phyloP scores from a whole-genome alignment of 2,113 vertebrate species.

The Prunella himalayana region DNA sequence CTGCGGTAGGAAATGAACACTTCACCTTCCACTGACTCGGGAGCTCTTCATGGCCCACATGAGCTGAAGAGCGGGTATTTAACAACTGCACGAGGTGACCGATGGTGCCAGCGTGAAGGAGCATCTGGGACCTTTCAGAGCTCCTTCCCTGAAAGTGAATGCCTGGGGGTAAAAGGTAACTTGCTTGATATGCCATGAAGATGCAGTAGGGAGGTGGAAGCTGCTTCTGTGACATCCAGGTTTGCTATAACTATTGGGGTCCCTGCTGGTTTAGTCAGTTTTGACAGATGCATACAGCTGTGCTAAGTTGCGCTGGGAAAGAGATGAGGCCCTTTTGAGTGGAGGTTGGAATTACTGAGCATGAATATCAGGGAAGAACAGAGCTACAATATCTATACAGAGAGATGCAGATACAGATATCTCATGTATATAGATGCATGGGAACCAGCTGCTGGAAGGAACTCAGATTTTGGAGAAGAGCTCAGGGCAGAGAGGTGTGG shows the following conservation, averaged over 20 bases:
- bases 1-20: not conserved
- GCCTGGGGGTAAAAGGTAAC: not conserved
- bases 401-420: not conserved
- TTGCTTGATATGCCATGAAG: fast-evolving
- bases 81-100: not conserved
- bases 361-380: not conserved
- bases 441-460: not conserved
- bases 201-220: not conserved
- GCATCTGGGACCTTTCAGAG: not conserved
- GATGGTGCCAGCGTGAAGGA: not conserved
- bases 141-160: not conserved
- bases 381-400: not conserved
- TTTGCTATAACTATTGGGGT: not conserved
- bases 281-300: not conserved
- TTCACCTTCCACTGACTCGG: not conserved
- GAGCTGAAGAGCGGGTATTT: not conserved
- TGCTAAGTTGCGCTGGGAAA: not conserved
- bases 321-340: not conserved
- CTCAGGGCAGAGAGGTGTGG: not conserved
- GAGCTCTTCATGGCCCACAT: not conserved
- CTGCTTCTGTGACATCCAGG: not conserved
- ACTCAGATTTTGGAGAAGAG: not conserved
- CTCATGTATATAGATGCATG: not conserved
- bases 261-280: not conserved
- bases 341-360: not conserved